A percentile compares a stretch with the other conserved stretches of the same genome.
These are phyloP conservation scores for Bombyx mori DNA, from an alignment of 1,140 invertebrate genomes.

Conservation along the genomic window DNA sequence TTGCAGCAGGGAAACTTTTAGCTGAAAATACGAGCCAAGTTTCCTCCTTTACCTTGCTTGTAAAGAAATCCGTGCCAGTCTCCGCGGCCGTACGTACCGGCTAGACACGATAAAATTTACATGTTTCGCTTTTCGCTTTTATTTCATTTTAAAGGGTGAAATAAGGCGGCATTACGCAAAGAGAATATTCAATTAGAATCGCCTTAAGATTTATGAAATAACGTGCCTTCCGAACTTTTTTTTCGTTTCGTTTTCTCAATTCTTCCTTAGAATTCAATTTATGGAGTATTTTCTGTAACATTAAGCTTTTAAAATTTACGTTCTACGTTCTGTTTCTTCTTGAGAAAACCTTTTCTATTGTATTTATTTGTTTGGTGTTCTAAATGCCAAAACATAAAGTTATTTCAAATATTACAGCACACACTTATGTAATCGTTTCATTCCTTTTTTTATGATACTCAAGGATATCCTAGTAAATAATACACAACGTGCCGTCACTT, in stretches of 20 bases:
- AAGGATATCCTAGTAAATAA: too few species aligned
- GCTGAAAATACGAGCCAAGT: slow-evolving; percentile 61
- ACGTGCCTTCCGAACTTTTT: slow-evolving; percentile 2
- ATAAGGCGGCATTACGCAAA: slow-evolving; percentile 61
- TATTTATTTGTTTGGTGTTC: too few species aligned
- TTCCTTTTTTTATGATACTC: too few species aligned
- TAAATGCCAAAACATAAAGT: too few species aligned
- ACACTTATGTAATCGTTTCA: too few species aligned
- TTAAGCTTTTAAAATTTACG: not conserved
- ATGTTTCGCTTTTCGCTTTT: slow-evolving; percentile 63
- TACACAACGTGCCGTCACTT: too few species aligned
- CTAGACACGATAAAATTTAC: slow-evolving; percentile 66
- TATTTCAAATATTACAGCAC: too few species aligned
- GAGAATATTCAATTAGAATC: slow-evolving; percentile 68
- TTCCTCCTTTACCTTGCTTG: slow-evolving; percentile 48
- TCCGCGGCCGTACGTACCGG: slow-evolving; percentile 27
- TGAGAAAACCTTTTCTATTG: too few species aligned
- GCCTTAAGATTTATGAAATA: slow-evolving; percentile 54
- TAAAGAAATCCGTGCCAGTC: slow-evolving; percentile 48
- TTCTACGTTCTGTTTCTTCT: too few species aligned
- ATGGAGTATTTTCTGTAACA: not conserved
- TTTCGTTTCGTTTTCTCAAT: slow-evolving; percentile 27
- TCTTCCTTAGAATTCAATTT: slow-evolving; percentile 13
- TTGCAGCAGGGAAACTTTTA: slow-evolving; percentile 55
- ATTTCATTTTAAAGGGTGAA: slow-evolving; percentile 68